Base-by-base conservation (phyloP, 2,888 invertebrate species). In the Electrophaes corylata region DNA sequence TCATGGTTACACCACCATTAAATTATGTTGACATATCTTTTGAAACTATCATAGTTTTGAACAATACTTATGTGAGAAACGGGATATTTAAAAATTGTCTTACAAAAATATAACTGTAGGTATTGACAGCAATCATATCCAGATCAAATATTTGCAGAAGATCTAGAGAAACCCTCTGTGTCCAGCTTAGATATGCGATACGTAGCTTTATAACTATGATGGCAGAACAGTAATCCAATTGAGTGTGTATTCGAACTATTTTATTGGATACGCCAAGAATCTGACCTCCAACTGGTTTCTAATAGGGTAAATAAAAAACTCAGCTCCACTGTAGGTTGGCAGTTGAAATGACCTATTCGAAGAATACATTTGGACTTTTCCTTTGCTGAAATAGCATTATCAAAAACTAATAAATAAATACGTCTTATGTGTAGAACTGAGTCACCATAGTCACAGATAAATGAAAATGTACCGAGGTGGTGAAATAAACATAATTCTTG, bases 211-310 rank as follows among this genome's bases (percentile, higher is more conserved):
- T 23, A 4, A 6, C 6, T 23, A 23, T 4, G 6, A 6, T 23
- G 23, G 23, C 23, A 23, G 23, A 23, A 23, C 23, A n/a, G 23
- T 23, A 23, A 23, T 23, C 23, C 6, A 6, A 23, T 23, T 23
- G n/a, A n/a, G 3, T 6, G 6, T 4, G 4, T 29, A 29, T 29
- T 8, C 8, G 29, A 44, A 5, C n/a, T 26, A 16, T 18, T 31
- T 29, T n/a, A 51, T 37, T 45, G 6, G 48, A 12, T 8, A 33
- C 14, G 43, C n/a, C 19, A 39, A 47, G 37, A 39, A 44, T 37
- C 26, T 29, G 26, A 49, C 37, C 20, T 26, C 20, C 37, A 43
- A 48, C 48, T 43, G 43, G 43, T 43, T 48, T 44, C 6, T 49
- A 49, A 18, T 29, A 18, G 8, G 29, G 29, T 49, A 49, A 40